Base-by-base conservation (phyloP, 2,113 vertebrate species). In the Catagonus wagneri region DNA sequence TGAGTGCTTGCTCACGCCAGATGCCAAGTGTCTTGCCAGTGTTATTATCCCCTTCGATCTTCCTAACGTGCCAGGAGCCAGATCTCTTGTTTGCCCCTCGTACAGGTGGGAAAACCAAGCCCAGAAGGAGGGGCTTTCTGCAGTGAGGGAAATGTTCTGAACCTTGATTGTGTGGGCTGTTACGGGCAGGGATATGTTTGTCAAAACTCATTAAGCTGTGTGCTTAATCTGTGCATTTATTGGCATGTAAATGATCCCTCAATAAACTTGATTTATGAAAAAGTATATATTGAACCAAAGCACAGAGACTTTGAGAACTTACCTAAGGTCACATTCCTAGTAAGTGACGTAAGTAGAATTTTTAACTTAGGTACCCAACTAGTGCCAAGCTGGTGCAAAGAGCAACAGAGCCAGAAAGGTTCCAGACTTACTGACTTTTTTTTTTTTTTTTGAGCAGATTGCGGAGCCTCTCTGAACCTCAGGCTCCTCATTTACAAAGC, bases 241-340 rank as follows among this genome's bases (percentile, higher is more conserved):
- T 61, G 4, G 17, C 5, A 6, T 75, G 29, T 39, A 81, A 85
- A 76, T 68, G 11, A 75, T 63, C 36, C n/a, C n/a, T 44, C 66
- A 39, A 20, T 52, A 27, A 71, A 39, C 15, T 23, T 29, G 79
- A 56, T 84, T 83, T n/a, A 22, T 75, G 63, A 71, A 89, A 81
- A 60, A 75, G 11, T 7, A 1, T 22, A 2, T 44, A 86, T 78
- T 22, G 7, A 71, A 96, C 44, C 44, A 44, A 44, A 8, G 44
- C 79, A n/a, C 32, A n/a, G 69, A 78, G 79, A 58, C n/a, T 66
- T 65, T 14, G 74, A 88, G 83, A 50, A 84, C 34, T 83, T 52
- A 15, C 71, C 69, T 50, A 72, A 50, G 36, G 23, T 75, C 32
- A 29, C 12, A 0, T 74, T 69, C 66, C 68, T 65, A 60, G 50